Conservation (phyloP, 2,888 invertebrate species). For the Anthrax anthrax region DNA sequence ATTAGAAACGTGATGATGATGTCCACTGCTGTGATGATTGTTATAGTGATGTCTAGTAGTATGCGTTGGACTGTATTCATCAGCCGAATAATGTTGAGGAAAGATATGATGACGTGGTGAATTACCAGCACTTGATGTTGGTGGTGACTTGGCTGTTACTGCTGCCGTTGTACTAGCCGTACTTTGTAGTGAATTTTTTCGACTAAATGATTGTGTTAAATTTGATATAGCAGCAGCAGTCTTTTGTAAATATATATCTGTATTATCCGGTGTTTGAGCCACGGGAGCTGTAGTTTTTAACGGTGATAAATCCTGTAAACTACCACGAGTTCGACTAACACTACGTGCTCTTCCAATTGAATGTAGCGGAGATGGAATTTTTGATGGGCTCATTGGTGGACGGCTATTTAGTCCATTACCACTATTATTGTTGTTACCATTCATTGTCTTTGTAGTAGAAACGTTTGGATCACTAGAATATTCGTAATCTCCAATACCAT, state of each 20-base stretch:
- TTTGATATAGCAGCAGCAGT: constrained; percentile 34
- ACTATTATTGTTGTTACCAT: constrained; percentile 2
- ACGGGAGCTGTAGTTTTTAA: constrained; percentile 2
- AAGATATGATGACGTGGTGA: constrained; percentile 9
- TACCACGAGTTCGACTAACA: constrained; percentile 30
- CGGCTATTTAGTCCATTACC: constrained; percentile 8
- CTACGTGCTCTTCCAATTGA: constrained; percentile 39
- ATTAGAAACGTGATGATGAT: constrained; percentile 12
- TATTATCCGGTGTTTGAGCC: constrained; percentile 27
- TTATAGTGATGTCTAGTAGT: constrained; percentile 16
- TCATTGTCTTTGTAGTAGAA: constrained; percentile 1
- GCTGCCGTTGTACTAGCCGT: constrained; percentile 9
- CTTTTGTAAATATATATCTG: constrained; percentile 42
- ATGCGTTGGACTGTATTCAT: constrained; percentile 29
- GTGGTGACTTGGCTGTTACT: constrained; percentile 1
- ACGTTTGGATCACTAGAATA: constrained; percentile 29
- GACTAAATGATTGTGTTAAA: constrained; percentile 26
- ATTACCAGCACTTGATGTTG: constrained; percentile 6
- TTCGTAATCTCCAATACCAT: constrained; percentile 26
- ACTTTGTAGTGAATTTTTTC: constrained; percentile 31
- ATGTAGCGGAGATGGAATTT: constrained; percentile 67
- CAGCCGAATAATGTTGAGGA: constrained; percentile 21
- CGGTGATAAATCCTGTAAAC: constrained; percentile 19
- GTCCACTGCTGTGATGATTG: constrained; percentile 3
- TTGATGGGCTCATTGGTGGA: constrained; percentile 43